Evolutionary conservation across 2,797 vertebrate species (phyloP), one percentile per base, ranked within the genome.

Genomic region (Chelon labrosus): DNA sequence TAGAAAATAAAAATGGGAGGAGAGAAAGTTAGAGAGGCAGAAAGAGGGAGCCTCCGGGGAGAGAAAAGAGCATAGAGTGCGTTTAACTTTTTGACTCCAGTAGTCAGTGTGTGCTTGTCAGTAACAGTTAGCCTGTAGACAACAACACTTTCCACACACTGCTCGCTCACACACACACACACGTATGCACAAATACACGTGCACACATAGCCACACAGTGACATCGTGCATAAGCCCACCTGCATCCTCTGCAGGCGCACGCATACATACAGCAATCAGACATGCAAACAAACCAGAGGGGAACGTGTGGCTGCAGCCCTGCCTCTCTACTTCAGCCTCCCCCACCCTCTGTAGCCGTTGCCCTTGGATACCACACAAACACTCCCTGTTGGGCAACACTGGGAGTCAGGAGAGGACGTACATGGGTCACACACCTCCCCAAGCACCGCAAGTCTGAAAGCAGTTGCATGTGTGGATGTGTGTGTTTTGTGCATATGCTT

Each of bases 341-440:
- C 89, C 88, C 91, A 89, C 89, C 89, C 89, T 90, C 86, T 85
- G 83, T 73, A 51, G 55, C 73, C 70, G 92, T 94, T 94, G 83
- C 93, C 88, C 69, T 56, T 89, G 91, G 93, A 92, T 89, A 94
- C 93, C 92, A 94, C 92, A 93, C 92, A 95, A 95, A 95, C 93
- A 95, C 88, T 94, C 91, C 91, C 91, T 92, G 88, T 93, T 95
- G 93, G 94, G 93, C 92, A 95, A 93, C 91, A 92, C 87, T 75
- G 87, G 88, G 85, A 94, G 91, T 91, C 92, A 93, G 85, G 80
- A 91, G 91, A 94, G 90, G 92, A 95, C 89, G 87, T 88, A 84
- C 88, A 76, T 70, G 81, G 86, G 89, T 92, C 91, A 85, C 85
- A 92, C 90, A 89, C 81, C 84, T 89, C 87, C 87, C 76, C 42